phyloP scores from a whole-genome alignment of 2,113 vertebrate species.

The Potamarius usumacintae region DNA sequence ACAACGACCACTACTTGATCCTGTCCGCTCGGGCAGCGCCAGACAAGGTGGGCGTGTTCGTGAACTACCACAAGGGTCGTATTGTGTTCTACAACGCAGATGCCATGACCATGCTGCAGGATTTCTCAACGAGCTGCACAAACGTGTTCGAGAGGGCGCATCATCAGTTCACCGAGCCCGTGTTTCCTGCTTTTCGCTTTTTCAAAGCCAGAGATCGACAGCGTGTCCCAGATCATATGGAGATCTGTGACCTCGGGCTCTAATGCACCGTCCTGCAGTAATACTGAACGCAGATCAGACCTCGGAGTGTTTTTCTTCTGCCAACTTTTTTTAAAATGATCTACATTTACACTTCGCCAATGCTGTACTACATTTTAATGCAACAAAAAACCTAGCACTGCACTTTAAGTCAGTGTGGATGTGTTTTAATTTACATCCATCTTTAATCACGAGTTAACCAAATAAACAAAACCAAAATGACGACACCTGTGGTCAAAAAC shows the following conservation, averaged over 20 bases:
- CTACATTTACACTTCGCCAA: neutral
- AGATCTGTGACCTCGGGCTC: constrained; percentile 58
- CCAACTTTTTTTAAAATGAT: neutral
- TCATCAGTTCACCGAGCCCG: constrained; percentile 72
- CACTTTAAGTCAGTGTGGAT: neutral
- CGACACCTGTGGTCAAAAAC: neutral
- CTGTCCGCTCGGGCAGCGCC: constrained; percentile 46
- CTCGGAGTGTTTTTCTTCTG: neutral
- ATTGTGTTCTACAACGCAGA: constrained; percentile 70
- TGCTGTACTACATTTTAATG: neutral
- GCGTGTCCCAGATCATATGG: constrained; percentile 63
- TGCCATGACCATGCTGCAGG: constrained; percentile 69
- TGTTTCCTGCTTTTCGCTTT: constrained; percentile 69
- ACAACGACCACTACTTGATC: constrained; percentile 66
- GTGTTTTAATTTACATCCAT: neutral
- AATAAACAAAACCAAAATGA: neutral
- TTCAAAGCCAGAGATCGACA: constrained; percentile 58
- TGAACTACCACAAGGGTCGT: constrained; percentile 68
- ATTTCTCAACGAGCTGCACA: constrained; percentile 62
- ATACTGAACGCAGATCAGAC: neutral
- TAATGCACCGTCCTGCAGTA: constrained; percentile 10
- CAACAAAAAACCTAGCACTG: neutral
- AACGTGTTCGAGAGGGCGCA: constrained; percentile 68
- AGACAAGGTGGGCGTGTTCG: constrained; percentile 65
- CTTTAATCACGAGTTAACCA: neutral